phyloP scores from a whole-genome alignment of 2,888 invertebrate genomes.

The Ommatoiulus sabulosus region DNA sequence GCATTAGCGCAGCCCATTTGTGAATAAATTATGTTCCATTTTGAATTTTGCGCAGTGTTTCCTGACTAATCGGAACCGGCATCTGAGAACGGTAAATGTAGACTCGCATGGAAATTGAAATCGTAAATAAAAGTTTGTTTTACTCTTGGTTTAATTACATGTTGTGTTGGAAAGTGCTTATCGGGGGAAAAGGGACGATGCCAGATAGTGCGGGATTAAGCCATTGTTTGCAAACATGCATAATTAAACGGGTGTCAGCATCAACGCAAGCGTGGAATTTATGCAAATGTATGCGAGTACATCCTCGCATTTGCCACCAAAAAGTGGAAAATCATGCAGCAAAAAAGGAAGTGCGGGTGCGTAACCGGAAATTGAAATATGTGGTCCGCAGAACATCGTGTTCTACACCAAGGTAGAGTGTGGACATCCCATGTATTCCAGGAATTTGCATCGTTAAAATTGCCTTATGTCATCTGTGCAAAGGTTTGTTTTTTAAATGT shows the following conservation, averaged over 20 bases:
- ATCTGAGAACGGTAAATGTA: not conserved
- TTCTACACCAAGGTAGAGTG: no score
- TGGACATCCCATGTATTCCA: no score
- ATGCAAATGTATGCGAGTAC: not conserved
- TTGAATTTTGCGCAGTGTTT: not conserved
- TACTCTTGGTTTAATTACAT: not conserved
- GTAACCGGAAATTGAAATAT: constrained; percentile 8
- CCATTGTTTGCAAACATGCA: not conserved
- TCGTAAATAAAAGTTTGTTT: not conserved
- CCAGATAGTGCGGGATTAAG: not conserved
- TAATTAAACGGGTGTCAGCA: not conserved
- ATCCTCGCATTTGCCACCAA: not conserved
- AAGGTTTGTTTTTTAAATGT: no score
- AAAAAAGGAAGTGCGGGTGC: not conserved
- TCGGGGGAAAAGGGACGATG: not conserved
- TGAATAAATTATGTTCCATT: not conserved
- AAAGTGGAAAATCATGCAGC: not conserved
- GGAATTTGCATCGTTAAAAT: no score
- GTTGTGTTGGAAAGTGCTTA: not conserved
- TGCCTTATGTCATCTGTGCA: no score
- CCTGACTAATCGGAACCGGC: not conserved
- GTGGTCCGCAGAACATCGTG: not conserved
- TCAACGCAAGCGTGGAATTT: not conserved
- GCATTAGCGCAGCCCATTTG: not conserved
- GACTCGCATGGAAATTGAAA: not conserved